A percentile compares a stretch with the other conserved stretches of the same genome.
Evolutionary conservation across 1,140 invertebrate species (phyloP).

Genomic region (Aphaenogaster floridana): DNA sequence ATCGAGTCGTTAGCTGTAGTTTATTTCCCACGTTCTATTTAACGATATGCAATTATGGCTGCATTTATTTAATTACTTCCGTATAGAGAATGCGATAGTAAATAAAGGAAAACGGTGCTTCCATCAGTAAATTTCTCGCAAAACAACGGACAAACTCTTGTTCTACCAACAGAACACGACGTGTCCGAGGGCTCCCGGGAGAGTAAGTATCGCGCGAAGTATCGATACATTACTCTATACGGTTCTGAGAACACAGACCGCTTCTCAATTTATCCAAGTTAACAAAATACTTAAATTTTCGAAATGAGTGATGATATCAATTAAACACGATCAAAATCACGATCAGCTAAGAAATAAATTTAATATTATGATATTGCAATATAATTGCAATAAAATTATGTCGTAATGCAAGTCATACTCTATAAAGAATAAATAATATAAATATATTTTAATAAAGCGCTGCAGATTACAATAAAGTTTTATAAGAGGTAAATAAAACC

Average conservation of each 20-base stretch:
- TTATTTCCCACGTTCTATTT: not conserved
- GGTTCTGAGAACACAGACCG: not conserved
- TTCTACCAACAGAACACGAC: not conserved
- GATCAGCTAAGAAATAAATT: not conserved
- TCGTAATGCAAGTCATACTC: not conserved
- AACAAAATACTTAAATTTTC: conserved; percentile 35
- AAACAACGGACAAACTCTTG: conserved; percentile 5
- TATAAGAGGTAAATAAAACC: not conserved
- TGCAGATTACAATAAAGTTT: not conserved
- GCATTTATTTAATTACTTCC: not conserved
- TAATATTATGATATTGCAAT: not conserved
- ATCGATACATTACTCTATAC: conserved; percentile 7
- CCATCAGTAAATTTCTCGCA: conserved; percentile 19
- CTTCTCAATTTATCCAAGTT: conserved; percentile 25
- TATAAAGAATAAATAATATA: not conserved
- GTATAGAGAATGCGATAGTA: not conserved
- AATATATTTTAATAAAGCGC: not conserved
- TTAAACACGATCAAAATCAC: conserved; percentile 22
- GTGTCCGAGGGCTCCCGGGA: not conserved
- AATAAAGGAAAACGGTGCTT: conserved; percentile 2
- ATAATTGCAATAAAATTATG: not conserved
- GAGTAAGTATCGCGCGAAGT: conserved; percentile 18
- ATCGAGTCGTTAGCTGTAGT: not conserved
- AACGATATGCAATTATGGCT: not conserved
- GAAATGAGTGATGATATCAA: not conserved